Evolutionary conservation across 2,113 vertebrate genomes (phyloP), one percentile per base, ranked within the genome.

Genomic region (Dasyprocta punctata): DNA sequence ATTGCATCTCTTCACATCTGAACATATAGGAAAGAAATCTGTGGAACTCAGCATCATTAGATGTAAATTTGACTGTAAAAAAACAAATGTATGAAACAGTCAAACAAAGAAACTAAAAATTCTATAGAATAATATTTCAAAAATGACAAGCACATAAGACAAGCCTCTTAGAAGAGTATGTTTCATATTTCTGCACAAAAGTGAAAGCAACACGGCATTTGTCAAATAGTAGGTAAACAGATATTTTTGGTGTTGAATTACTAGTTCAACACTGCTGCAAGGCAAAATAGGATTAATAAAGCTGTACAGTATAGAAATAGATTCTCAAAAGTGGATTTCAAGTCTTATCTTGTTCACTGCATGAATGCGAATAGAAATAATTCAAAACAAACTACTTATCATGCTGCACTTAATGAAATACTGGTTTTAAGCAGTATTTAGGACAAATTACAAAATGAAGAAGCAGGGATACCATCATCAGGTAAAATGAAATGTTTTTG

Each of bases 281-380:
- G 63, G 75, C 2, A 58, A 65, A 93, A 44, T 4, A 10, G 19
- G 30, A 89, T 86, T 83, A 89, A 60, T 83, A 83, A 86, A 92
- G 41, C 61, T 75, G n/a, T 65, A 44, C 9, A 65, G 19, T 60
- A 60, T 5, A 69, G 60, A 95, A 84, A 90, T 49, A 82, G 60
- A 84, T 81, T 77, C 63, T 90, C 95, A 81, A 93, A 94, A 88
- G 83, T 85, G 63, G 67, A 86, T 71, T 92, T 84, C 92, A 90
- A 65, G 85, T 92, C 89, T 94, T 95, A 95, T 89, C 92, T 86
- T 95, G 78, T 41, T 95, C 33, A 95, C 95, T 84, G 38, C 52
- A 67, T 73, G 47, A 92, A 86, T 54, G 85, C 90, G 56, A 94
- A 92, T 92, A 83, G 86, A 97, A 97, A 95, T 65, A 73, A 71